Evolutionary conservation across 1,140 invertebrate species (phyloP), one percentile per base, ranked within the genome.

Genomic region (Musca domestica): DNA sequence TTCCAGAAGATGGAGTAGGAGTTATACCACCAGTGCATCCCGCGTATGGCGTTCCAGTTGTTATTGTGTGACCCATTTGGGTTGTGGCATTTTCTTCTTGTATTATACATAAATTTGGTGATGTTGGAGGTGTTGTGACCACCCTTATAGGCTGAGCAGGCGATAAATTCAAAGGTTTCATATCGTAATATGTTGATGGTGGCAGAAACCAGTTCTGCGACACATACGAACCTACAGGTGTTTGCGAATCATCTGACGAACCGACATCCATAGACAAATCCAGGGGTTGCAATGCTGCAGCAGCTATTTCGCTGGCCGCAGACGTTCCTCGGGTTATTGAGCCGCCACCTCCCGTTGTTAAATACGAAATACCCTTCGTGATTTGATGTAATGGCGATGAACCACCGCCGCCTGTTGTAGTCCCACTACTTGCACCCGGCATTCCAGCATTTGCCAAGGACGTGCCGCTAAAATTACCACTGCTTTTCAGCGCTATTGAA

Each of bases 71-170:
- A 46, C 74, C 76, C 74, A 76, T 76, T 47, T 78, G 76, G 0
- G 74, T 75, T 14, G 78, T 78, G 0, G 77, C 76, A 46, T 81
- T 87, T 81, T 94, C 92, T 76, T 95, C 93, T 76, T 92, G 91
- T 52, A 95, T 95, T 87, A 94, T 94, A 73, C 92, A 92, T 52
- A 96, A 83, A 71, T 91, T 88, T 64, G 89, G 80, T 19, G 80
- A 82, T 0, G 80, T 75, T 0, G 80, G 80, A 0, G 80, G 80
- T 3, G 80, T 82, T 9, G 80, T 73, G 20, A 81, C 80, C 6
- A 82, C 74, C 0, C 80, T 70, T 9, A 81, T 72, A 0, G 77
- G 78, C 68, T 81, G 80, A 87, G 74, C 89, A 87, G 65, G 88
- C 83, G 66, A 88, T 17, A 83, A 30, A 85, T 88, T 73, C 83